Evolutionary conservation across 1,140 invertebrate species (phyloP).

Genomic region (Dryas iulia): DNA sequence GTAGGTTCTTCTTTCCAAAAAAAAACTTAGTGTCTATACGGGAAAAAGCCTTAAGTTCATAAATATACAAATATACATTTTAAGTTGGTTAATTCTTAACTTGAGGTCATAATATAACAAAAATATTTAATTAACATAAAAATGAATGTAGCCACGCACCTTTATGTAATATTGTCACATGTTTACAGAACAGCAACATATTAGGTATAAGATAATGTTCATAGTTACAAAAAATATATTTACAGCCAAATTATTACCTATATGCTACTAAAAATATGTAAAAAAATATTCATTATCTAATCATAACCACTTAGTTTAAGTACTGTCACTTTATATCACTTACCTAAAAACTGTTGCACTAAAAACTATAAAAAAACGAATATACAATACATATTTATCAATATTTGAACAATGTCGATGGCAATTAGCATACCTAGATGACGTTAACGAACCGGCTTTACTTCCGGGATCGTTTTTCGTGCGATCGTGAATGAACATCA

Average conservation of each 20-base stretch:
- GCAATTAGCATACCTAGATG: conserved; percentile 72
- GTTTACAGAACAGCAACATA: neutral
- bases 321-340: neutral
- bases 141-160: too few relatives aligned
- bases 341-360: neutral
- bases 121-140: too few relatives aligned
- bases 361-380: neutral
- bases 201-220: neutral
- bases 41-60: too few relatives aligned
- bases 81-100: too few relatives aligned
- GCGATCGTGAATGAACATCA: conserved; percentile 65
- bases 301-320: too few relatives aligned
- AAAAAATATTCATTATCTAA: too few relatives aligned
- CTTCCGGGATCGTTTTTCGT: conserved; percentile 72
- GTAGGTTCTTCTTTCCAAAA: too few relatives aligned
- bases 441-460: conserved; percentile 72
- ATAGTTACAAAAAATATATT: neutral
- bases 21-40: too few relatives aligned
- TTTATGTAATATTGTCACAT: neutral
- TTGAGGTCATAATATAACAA: too few relatives aligned
- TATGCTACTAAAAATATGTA: too few relatives aligned
- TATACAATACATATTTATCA: conserved; percentile 24
- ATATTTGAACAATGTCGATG: conserved; percentile 58
- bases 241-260: neutral
- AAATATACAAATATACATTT: too few relatives aligned